Evolutionary conservation across 2,888 invertebrate species (phyloP).

Genomic region (Andrena camellia): DNA sequence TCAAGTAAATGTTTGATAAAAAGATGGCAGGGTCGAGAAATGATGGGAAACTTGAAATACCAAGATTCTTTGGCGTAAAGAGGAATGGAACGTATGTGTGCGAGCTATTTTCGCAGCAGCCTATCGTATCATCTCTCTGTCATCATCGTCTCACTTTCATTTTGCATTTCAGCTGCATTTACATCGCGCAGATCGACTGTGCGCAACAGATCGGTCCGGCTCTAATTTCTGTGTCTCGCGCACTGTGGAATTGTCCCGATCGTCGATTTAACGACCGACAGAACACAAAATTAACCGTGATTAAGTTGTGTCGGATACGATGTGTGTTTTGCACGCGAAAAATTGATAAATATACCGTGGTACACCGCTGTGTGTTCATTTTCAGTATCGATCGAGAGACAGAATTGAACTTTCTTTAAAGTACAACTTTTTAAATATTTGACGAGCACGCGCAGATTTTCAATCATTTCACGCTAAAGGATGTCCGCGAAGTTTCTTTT

Average conservation of each 20-base stretch:
- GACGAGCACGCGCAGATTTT: not conserved
- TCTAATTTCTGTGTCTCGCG: slow-evolving; percentile 8
- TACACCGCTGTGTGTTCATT: slow-evolving; percentile 59
- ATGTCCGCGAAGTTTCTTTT: no score
- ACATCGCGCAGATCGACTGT: not conserved
- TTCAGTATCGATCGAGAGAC: slow-evolving; percentile 40
- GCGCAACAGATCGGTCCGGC: not conserved
- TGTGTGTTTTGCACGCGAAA: slow-evolving; percentile 5
- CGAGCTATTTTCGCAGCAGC: slow-evolving; percentile 38
- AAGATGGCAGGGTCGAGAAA: not conserved
- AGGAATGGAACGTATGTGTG: slow-evolving; percentile 4
- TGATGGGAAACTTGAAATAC: not conserved
- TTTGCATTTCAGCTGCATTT: slow-evolving; percentile 42
- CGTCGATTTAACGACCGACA: not conserved
- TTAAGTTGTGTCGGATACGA: not conserved
- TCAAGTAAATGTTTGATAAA: not conserved
- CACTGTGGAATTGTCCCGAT: slow-evolving; percentile 35
- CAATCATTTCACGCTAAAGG: not conserved
- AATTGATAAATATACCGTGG: slow-evolving; percentile 18
- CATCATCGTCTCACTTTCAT: slow-evolving; percentile 1
- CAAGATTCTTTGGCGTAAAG: slow-evolving; percentile 36
- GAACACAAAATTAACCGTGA: not conserved
- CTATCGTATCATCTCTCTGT: slow-evolving; percentile 6
- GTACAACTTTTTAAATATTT: not conserved
- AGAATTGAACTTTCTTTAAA: slow-evolving; percentile 5